phyloP scores from a whole-genome alignment of 2,797 vertebrate species.

The Sebastolobus altivelis region DNA sequence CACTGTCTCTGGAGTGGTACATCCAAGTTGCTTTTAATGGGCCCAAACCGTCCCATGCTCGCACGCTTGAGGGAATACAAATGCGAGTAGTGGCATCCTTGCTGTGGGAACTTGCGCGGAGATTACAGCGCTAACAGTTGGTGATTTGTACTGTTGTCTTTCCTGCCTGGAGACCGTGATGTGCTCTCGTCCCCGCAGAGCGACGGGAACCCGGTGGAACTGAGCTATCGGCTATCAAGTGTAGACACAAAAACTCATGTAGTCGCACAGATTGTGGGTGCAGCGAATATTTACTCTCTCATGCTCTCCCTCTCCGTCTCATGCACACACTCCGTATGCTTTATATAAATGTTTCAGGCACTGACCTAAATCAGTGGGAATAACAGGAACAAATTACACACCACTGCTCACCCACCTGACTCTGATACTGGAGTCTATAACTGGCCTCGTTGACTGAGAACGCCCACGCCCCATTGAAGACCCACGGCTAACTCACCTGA shows the following conservation, averaged over 20 bases:
- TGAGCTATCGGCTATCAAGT: slow-evolving; percentile 25
- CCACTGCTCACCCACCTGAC: slow-evolving; percentile 52
- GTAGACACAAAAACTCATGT: slow-evolving; percentile 13
- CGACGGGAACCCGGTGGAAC: slow-evolving; percentile 34
- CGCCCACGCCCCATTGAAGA: slow-evolving; percentile 22
- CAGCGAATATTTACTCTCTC: slow-evolving; percentile 28
- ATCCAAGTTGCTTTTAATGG: slow-evolving; percentile 37
- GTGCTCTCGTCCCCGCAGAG: slow-evolving; percentile 47
- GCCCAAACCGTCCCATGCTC: slow-evolving; percentile 17
- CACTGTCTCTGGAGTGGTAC: slow-evolving; percentile 16
- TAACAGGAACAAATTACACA: slow-evolving; percentile 58
- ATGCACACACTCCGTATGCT: slow-evolving; percentile 8
- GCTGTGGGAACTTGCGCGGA: slow-evolving; percentile 31
- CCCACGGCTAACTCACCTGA: slow-evolving; percentile 30
- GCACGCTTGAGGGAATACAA: slow-evolving; percentile 46
- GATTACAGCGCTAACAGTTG: slow-evolving; percentile 42
- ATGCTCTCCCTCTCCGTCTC: background rate
- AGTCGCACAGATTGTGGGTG: slow-evolving; percentile 1
- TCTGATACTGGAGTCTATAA: slow-evolving; percentile 40
- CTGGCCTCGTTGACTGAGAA: slow-evolving; percentile 21
- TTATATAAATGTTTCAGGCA: slow-evolving; percentile 40
- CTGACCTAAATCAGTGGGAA: slow-evolving; percentile 57
- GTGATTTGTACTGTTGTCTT: slow-evolving; percentile 43
- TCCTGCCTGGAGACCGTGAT: slow-evolving; percentile 54
- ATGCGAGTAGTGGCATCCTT: slow-evolving; percentile 21